Evolutionary conservation across 2,888 invertebrate species (phyloP), one percentile per base, ranked within the genome.

Genomic region (Euzetes globulus): DNA sequence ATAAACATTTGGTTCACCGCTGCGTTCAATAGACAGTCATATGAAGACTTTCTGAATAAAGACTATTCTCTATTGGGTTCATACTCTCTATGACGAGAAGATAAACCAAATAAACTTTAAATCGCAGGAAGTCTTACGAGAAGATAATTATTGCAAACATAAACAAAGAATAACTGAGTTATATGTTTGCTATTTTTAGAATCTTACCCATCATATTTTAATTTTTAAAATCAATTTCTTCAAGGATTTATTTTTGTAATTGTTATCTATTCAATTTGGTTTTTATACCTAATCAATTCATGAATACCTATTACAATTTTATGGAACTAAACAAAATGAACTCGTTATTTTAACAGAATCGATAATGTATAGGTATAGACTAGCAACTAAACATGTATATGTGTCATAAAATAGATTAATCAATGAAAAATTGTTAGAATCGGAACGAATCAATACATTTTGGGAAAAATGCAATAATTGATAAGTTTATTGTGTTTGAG

Each of bases 61-160:
- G 58, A 25, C 58, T 58, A 19, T 27, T 27, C 58, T 58, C 15
- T 58, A 22, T 58, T 58, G 22, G 27, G 27, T 27, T 27, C 19
- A 58, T 50, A 25, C 25, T 58, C 25, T 58, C 22, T 58, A 58
- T 15, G 58, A 58, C 58, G 58, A 58, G 27, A 29, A 17, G 27
- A 65, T 65, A 65, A 65, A 65, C 63, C 37, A 65, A 65, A 65
- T 65, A 65, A 65, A 65, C 63, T 65, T n/a, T 27, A 37, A 5
- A 29, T 65, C 63, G 37, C 63, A 65, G 63, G 63, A 65, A 65
- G 63, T 65, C 63, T 65, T 65, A 33, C 60, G 37, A 65, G 37
- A 65, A 65, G 63, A 65, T 65, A 29, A 65, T 65, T 65, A 65
- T 65, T 65, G 13, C 63, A 29, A 65, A 33, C 37, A 65, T 65